phyloP scores from a whole-genome alignment of 2,888 invertebrate genomes.

The Diabrotica balteata region DNA sequence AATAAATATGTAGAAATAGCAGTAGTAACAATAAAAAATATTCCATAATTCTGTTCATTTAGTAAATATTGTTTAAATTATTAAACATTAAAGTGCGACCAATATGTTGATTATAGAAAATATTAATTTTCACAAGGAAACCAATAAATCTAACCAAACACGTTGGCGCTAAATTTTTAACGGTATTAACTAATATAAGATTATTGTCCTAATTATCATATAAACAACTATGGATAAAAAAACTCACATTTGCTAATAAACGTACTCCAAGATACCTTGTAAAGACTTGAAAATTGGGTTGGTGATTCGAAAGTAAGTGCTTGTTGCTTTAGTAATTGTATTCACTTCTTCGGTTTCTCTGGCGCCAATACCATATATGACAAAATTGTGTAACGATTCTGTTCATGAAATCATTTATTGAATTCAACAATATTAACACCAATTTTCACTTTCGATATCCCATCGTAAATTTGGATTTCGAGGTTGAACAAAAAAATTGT shows the following conservation, averaged over 20 bases:
- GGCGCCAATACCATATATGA: constrained; percentile 31
- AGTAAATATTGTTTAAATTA: too few relatives aligned
- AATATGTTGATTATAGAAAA: too few relatives aligned
- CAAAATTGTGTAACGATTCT: constrained; percentile 28
- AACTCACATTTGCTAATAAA: constrained; percentile 24
- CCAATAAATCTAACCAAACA: too few relatives aligned
- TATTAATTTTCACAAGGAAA: too few relatives aligned
- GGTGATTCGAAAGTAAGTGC: constrained; percentile 26
- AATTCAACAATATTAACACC: constrained; percentile 30
- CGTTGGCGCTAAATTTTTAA: neutral
- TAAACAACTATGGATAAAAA: constrained; percentile 13
- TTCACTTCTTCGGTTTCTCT: constrained; percentile 27
- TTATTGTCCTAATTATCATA: constrained; percentile 14
- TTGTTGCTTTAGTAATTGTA: constrained; percentile 22
- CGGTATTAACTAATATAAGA: neutral
- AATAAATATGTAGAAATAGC: too few relatives aligned
- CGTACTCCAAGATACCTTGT: constrained; percentile 23
- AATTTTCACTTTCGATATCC: constrained; percentile 30
- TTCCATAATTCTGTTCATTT: too few relatives aligned
- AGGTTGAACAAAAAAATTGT: constrained; percentile 18
- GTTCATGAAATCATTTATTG: constrained; percentile 28
- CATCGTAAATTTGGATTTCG: constrained; percentile 28
- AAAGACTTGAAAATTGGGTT: constrained; percentile 26
- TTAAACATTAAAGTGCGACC: too few relatives aligned
- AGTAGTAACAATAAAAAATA: too few relatives aligned